Base-by-base conservation (phyloP, 2,888 invertebrate genomes). In the Leucophenga montana region DNA sequence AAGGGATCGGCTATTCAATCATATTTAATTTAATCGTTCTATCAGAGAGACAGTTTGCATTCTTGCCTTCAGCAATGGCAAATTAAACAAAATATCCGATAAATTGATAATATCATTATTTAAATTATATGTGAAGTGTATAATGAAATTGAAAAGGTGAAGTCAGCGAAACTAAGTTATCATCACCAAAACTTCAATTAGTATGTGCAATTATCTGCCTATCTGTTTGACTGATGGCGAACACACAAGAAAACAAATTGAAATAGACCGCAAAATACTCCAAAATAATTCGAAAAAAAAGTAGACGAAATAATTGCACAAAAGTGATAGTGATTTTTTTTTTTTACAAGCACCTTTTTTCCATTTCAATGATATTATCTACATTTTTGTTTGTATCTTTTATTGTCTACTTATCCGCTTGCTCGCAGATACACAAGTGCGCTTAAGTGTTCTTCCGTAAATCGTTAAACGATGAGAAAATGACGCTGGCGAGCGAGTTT, bases 401-500 rank as follows among this genome's bases (percentile, higher is more conserved):
- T 64, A 53, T 69, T 70, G 77, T 74, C 46, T 16, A 16, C 18
- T 18, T 59, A 71, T 74, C 73, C 50, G 50, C 50, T n/a, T 13
- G 48, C 13, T n/a, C 48, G 11, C 75, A 76, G 80, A 77, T 77
- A 77, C 75, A 79, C 72, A 79, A 80, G 80, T 74, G 74, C 72
- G 71, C 75, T 79, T 64, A 79, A 80, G 83, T 82, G 71, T 83
- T 83, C 82, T 81, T 78, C 74, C 80, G 80, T 74, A 79, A 81
- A 75, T 81, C 78, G 74, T 78, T 75, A 74, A 79, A 75, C 70
- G 69, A 72, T 71, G 73, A 71, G 78, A 72, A 71, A 73, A 11
- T 11, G 74, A 71, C 69, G n/a, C 46, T 13, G 71, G 72, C 68
- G 44, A 27, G 11, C 11, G 8, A 39, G 11, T 39, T 39, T 39